phyloP scores from a whole-genome alignment of 2,113 vertebrate species.

The Andinoacara biseriatus region DNA sequence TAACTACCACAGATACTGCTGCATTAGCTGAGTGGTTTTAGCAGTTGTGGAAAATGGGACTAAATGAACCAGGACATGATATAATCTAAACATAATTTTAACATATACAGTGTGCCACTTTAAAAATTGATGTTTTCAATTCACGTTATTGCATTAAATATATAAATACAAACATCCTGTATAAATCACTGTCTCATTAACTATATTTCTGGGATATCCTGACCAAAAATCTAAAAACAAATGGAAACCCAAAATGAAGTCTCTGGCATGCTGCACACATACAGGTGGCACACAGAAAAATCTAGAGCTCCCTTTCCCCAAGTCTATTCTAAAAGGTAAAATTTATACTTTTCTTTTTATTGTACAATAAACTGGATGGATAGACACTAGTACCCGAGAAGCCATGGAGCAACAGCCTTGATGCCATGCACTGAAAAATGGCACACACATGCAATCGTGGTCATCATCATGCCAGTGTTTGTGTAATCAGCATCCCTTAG shows the following conservation, averaged over 20 bases:
- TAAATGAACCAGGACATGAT: neutral
- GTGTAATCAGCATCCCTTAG: slow-evolving; percentile 64
- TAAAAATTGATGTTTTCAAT: neutral
- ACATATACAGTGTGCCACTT: neutral
- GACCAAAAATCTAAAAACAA: slow-evolving; percentile 2
- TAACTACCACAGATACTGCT: neutral
- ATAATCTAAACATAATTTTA: neutral
- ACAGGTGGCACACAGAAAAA: slow-evolving; percentile 21
- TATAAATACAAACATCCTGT: neutral
- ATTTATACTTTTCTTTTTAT: neutral
- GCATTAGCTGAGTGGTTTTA: neutral
- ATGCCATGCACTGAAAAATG: slow-evolving; percentile 27
- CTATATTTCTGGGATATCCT: neutral
- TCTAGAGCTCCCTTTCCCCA: neutral
- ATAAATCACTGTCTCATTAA: neutral
- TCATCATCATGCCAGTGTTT: slow-evolving; percentile 43
- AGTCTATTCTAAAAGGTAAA: neutral
- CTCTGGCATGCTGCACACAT: slow-evolving; percentile 42
- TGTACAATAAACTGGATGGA: neutral
- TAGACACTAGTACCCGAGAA: slow-evolving; percentile 11
- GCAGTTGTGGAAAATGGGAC: neutral
- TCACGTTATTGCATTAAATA: neutral
- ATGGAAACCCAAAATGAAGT: neutral
- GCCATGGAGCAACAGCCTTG: slow-evolving; percentile 25
- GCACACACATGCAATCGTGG: slow-evolving; percentile 38